Base-by-base conservation (phyloP, 2,888 invertebrate genomes). In the Tridacna gigas region DNA sequence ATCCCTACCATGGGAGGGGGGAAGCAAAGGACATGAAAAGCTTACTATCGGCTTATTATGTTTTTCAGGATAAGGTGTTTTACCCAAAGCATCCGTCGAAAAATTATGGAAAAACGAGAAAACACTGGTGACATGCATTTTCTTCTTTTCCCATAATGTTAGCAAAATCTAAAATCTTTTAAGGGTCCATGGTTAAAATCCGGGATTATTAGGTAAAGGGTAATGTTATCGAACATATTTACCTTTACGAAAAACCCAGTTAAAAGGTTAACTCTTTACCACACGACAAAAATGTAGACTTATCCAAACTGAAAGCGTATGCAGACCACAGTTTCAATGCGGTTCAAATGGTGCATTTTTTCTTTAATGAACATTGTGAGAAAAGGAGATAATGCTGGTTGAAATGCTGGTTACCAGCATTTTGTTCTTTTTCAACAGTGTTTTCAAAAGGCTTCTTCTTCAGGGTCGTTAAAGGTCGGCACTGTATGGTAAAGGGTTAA, bases 91-190 rank as follows among this genome's bases (percentile, higher is more conserved):
- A n/a, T n/a, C n/a, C n/a, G n/a, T n/a, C n/a, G n/a, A 63, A 63
- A 63, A 4, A 63, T 63, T 63, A 22, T 63, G 63, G 20, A 9
- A 63, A 63, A 63, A 63, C 7, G 63, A 63, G 63, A 63, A 63
- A 63, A n/a, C 2, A 22, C 63, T 63, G n/a, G 63, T 63, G 4
- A 22, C 22, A 2, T 9, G 63, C n/a, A 63, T n/a, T 63, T n/a
- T 63, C 63, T 63, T 9, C 63, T 25, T 63, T 63, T 63, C 22
- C 25, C 63, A 63, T 22, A 63, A 63, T 63, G 63, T 63, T 63
- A 9, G 3, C 63, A 63, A 25, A 63, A 22, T 3, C 63, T 18
- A n/a, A n/a, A n/a, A n/a, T n/a, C 56, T 56, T 4, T 13, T 5
- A 22, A 63, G 63, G 22, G 20, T 20, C 63, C n/a, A n/a, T n/a